Conservation (phyloP, 1,140 invertebrate species). For the Matsumurasca onukii region DNA sequence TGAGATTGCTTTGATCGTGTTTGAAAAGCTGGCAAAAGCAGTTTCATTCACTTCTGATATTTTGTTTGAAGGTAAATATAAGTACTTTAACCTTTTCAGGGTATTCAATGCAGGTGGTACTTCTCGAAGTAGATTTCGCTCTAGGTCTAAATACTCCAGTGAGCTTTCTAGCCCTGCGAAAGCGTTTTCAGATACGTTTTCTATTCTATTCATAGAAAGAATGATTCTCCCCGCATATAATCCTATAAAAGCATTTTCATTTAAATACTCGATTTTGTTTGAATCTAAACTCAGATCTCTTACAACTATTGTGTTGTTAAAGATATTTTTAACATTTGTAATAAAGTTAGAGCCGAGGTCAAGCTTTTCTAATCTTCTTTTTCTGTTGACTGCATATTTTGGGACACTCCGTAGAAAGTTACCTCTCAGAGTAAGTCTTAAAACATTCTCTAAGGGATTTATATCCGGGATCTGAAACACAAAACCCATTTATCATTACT, state of each 20-base stretch:
- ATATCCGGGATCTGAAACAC: not conserved
- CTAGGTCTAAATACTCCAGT: conserved; percentile 80
- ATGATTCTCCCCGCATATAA: conserved; percentile 72
- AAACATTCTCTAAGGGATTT: not conserved
- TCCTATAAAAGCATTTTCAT: conserved; percentile 63
- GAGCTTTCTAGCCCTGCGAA: conserved; percentile 69
- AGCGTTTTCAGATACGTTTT: conserved; percentile 63
- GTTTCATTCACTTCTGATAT: conserved; percentile 57
- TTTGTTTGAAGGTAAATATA: conserved; percentile 81
- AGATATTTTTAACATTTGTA: conserved; percentile 56
- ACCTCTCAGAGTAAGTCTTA: conserved; percentile 73
- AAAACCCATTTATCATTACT: not conserved
- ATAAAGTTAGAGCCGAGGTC: conserved; percentile 82
- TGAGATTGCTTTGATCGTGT: conserved; percentile 71
- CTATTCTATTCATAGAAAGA: conserved; percentile 74
- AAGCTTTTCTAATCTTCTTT: conserved; percentile 71
- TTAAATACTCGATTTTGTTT: conserved; percentile 67
- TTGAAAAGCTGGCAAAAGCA: conserved; percentile 56
- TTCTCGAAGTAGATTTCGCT: conserved; percentile 70
- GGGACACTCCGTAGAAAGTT: conserved; percentile 71
- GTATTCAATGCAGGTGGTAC: conserved; percentile 67
- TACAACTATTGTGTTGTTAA: conserved; percentile 71
- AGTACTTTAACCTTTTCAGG: conserved; percentile 66
- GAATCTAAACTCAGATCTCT: conserved; percentile 79
- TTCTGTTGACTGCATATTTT: conserved; percentile 59